Conservation (phyloP, 2,797 vertebrate genomes). For the Nannoperca obscura region DNA sequence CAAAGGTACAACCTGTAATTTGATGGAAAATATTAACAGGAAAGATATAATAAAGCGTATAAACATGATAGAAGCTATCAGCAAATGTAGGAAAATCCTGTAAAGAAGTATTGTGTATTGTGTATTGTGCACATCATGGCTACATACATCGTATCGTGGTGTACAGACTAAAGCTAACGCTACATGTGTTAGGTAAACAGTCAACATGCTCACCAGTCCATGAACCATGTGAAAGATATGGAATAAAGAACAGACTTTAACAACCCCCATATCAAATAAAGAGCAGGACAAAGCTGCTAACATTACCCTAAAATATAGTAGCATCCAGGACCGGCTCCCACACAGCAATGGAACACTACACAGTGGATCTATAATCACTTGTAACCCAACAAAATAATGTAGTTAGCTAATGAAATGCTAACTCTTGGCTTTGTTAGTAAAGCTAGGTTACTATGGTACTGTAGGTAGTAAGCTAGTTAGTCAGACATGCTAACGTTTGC, state of each 20-base stretch:
- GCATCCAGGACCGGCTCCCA: too few relatives aligned
- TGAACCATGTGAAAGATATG: not conserved
- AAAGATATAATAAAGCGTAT: not conserved
- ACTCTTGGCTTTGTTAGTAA: not conserved
- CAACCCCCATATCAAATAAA: not conserved
- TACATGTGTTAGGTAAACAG: not conserved
- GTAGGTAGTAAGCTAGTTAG: not conserved
- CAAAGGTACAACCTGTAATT: not conserved
- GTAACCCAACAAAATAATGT: not conserved
- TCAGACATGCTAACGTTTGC: not conserved
- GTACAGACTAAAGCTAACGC: not conserved
- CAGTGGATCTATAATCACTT: not conserved
- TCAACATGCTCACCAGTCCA: not conserved
- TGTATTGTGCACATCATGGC: not conserved
- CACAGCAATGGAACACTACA: too few relatives aligned
- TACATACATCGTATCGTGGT: not conserved
- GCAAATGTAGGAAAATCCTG: not conserved
- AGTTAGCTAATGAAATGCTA: not conserved
- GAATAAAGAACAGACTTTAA: not conserved
- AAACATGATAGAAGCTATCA: not conserved
- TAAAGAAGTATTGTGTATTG: not conserved
- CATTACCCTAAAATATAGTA: too few relatives aligned
- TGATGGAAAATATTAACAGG: not conserved
- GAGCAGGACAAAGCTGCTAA: not conserved
- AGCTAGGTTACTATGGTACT: not conserved